Evolutionary conservation across 2,797 vertebrate species (phyloP).

Genomic region (Heterohyrax brucei): DNA sequence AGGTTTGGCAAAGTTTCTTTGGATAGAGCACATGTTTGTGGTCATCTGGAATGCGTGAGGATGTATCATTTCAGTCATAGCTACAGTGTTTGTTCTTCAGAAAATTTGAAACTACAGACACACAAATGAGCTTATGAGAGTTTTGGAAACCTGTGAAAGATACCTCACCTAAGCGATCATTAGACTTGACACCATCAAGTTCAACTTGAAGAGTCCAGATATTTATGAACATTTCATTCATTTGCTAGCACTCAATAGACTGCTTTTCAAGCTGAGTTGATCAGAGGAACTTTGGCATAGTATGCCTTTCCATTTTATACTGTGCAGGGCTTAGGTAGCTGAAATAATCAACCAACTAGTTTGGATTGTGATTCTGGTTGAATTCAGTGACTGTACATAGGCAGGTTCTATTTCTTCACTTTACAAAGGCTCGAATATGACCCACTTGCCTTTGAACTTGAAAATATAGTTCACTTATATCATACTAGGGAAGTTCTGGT

Average conservation of each 20-base stretch:
- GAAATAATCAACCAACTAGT: background rate
- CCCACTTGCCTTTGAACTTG: background rate
- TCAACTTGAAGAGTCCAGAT: background rate
- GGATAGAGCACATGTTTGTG: background rate
- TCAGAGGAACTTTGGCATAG: background rate
- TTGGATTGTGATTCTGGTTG: background rate
- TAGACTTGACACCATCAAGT: background rate
- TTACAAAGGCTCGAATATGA: background rate
- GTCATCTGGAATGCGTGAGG: background rate
- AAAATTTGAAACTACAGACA: constrained; percentile 9
- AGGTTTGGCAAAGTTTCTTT: background rate
- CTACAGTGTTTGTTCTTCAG: constrained; percentile 42
- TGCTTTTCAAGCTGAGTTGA: background rate
- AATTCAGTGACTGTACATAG: background rate
- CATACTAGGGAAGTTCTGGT: too few species aligned
- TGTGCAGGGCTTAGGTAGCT: background rate
- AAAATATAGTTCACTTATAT: background rate
- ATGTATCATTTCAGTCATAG: background rate
- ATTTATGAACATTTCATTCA: background rate
- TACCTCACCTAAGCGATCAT: background rate
- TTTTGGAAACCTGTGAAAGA: background rate
- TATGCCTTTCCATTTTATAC: background rate
- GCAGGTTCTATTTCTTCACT: background rate
- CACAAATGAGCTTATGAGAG: background rate
- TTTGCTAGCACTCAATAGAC: background rate